These are phyloP conservation scores for Ectropis grisescens DNA, from an alignment of 1,140 invertebrate species.

Conservation along the genomic window DNA sequence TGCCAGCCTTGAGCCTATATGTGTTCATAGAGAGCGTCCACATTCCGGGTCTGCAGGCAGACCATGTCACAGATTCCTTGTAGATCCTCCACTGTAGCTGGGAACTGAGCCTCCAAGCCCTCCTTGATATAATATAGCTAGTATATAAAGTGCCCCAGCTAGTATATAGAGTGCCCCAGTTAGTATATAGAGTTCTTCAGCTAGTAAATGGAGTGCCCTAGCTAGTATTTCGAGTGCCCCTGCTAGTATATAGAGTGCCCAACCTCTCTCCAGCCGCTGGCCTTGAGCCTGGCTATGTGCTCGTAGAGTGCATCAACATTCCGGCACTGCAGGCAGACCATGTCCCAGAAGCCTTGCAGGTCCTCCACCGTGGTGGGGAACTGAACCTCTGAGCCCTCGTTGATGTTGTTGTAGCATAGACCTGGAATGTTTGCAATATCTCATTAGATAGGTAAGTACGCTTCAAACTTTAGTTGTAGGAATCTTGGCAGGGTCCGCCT, in stretches of 20 bases:
- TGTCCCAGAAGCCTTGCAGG: slow-evolving; percentile 96
- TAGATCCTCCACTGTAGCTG: slow-evolving; percentile 89
- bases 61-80: slow-evolving; percentile 99
- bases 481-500: no score
- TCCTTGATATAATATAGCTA: slow-evolving; percentile 78
- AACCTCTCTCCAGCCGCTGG: slow-evolving; percentile 81
- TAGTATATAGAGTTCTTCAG: no score
- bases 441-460: no score
- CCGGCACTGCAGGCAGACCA: slow-evolving; percentile 87
- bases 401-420: slow-evolving; percentile 74
- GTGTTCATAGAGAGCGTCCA: slow-evolving; percentile 80
- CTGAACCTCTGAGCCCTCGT: slow-evolving; percentile 80
- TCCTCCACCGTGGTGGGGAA: slow-evolving; percentile 92
- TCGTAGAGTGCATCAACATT: slow-evolving; percentile 79
- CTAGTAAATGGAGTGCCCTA: no score
- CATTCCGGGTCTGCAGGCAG: slow-evolving; percentile 77
- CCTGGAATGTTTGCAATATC: slow-evolving; percentile 61
- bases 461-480: no score
- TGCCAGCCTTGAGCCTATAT: slow-evolving; percentile 83
- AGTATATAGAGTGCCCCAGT: no score
- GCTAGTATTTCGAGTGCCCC: no score
- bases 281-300: slow-evolving; percentile 79
- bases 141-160: no score
- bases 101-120: slow-evolving; percentile 83
- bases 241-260: no score